A percentile compares a stretch with the other conserved stretches of the same genome.
Evolutionary conservation across 2,797 vertebrate species (phyloP).

Genomic region (Clarias pachynema): DNA sequence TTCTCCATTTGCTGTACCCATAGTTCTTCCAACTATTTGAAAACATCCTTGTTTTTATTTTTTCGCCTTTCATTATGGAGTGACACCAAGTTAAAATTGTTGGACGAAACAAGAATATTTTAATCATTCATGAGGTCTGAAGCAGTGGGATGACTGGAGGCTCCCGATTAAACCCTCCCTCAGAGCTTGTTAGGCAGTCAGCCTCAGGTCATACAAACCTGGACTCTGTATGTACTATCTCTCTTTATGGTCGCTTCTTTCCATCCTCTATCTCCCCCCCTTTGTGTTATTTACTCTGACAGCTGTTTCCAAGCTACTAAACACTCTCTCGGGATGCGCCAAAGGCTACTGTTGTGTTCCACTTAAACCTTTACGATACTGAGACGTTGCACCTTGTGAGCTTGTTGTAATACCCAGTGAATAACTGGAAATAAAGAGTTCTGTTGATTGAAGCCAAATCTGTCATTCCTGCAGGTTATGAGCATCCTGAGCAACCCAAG

Average conservation of each 20-base stretch:
- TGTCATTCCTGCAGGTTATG: constrained; percentile 85
- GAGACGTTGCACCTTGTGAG: constrained; percentile 19
- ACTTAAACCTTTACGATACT: constrained; percentile 39
- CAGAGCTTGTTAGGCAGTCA: constrained; percentile 58
- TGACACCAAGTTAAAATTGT: neutral
- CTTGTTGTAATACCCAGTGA: constrained; percentile 32
- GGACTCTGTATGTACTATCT: constrained; percentile 27
- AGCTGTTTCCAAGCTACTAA: constrained; percentile 47
- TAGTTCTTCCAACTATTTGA: neutral
- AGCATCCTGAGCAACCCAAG: constrained; percentile 91
- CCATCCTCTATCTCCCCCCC: constrained; percentile 6
- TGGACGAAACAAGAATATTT: constrained; percentile 39
- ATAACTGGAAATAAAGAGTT: neutral
- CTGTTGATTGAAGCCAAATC: constrained; percentile 3
- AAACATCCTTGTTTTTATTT: neutral
- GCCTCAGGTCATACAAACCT: constrained; percentile 54
- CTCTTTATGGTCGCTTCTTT: constrained; percentile 29
- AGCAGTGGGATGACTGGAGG: constrained; percentile 53
- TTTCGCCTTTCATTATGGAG: neutral
- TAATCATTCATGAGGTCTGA: constrained; percentile 63
- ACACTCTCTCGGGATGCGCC: constrained; percentile 48
- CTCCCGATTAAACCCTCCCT: constrained; percentile 60
- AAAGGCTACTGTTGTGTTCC: constrained; percentile 37
- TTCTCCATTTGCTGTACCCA: neutral
- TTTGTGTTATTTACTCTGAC: constrained; percentile 47